A percentile compares a stretch with the other conserved stretches of the same genome.
Evolutionary conservation across 2,888 invertebrate species (phyloP).

Genomic region (Habrosyne pyritoides): DNA sequence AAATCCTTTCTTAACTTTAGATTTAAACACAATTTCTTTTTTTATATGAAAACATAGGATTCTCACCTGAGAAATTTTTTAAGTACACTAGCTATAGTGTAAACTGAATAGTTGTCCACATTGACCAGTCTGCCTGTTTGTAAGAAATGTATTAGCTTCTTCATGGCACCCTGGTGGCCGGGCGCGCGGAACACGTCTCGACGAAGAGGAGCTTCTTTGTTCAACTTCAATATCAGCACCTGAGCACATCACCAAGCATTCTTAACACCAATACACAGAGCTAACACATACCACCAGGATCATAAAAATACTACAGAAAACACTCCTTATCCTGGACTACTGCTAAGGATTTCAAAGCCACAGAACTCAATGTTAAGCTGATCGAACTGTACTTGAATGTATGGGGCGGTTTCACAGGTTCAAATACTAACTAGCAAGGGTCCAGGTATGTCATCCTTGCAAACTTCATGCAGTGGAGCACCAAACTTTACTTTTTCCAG

Average conservation of each 20-base stretch:
- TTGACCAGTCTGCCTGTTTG: conserved; percentile 95
- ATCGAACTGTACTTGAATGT: conserved; percentile 15
- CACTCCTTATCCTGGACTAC: background rate
- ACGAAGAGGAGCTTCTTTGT: conserved; percentile 96
- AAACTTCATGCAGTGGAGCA: conserved; percentile 94
- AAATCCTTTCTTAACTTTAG: background rate
- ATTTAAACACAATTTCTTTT: background rate
- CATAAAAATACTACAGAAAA: background rate
- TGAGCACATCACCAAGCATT: conserved; percentile 48
- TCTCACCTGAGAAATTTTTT: conserved; percentile 94
- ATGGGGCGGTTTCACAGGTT: conserved; percentile 6
- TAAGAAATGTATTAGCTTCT: conserved; percentile 95
- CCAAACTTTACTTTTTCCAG: conserved; percentile 98
- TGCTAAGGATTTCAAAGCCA: background rate
- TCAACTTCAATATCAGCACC: conserved; percentile 95
- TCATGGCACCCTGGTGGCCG: conserved; percentile 97
- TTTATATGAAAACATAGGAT: background rate
- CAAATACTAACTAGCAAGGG: conserved; percentile 90
- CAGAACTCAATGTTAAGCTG: background rate
- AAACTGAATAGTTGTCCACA: conserved; percentile 97
- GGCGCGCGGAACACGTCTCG: conserved; percentile 98
- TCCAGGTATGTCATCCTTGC: conserved; percentile 97
- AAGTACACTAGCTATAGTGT: conserved; percentile 98
- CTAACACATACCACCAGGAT: background rate
- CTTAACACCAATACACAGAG: conserved; percentile 17